Base-by-base conservation (phyloP, 53 echinoderm and acorn worm species). In the Pentamera pediparva region DNA sequence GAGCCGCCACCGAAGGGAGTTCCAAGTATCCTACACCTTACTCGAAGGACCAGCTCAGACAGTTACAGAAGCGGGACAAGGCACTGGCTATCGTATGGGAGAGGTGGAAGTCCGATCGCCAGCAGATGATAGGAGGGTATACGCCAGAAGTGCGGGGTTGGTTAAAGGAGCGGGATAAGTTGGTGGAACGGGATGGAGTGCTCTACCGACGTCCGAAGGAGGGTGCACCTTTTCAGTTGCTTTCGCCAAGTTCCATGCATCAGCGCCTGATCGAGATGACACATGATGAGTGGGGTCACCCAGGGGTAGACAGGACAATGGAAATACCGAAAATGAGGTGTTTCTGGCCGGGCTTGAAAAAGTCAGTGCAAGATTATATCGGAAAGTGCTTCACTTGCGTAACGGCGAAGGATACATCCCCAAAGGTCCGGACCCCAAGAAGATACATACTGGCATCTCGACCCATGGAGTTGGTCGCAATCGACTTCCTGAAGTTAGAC, bases 401-500 rank as follows among this genome's bases (percentile, higher is more conserved):
- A 26, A 39, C 56, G 9, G 41, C 82, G 0, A 72, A 86, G 49
- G 78, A 72, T 12, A 73, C 87, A 17, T 57, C 57, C 19, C 87
- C 79, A 15, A 32, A 50, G 32, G 69, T 78, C 20, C 65, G 83
- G 5, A 58, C 83, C 2, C 79, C 87, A 43, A 74, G 75, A 39
- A 53, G 75, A 38, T 79, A 83, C 32, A 32, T 83, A 0, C n/a
- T 87, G 1, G 67, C 79, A 7, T 87, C 79, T 62, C 56, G 52
- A 5, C 88, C 88, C 1, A n/a, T 83, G 50, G 75, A 83, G 56
- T 33, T 79, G 55, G 51, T 83, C 0, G 79, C 83, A 1, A 83
- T 87, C 2, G 83, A 83, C 22, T 87, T 83, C 29, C 49, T 79
- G 39, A 87, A 87, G 40, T 24, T 87, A 51, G 83, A 87, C 32